phyloP scores from a whole-genome alignment of 2,113 vertebrate species.

The Carlito syrichta region DNA sequence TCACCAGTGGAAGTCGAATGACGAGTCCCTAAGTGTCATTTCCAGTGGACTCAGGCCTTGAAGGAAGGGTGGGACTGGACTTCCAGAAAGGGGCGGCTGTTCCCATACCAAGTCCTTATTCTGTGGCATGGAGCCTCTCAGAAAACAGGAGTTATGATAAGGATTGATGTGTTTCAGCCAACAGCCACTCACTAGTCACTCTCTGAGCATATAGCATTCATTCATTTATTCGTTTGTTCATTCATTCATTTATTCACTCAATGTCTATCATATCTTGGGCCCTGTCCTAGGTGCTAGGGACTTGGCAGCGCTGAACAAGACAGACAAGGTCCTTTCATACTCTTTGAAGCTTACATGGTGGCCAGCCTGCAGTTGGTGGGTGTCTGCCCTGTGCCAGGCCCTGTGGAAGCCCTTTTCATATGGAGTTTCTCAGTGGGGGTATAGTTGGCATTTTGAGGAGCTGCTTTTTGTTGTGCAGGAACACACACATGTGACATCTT shows the following conservation, averaged over 20 bases:
- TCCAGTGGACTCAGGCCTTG: background rate
- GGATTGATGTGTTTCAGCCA: background rate
- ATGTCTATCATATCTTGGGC: background rate
- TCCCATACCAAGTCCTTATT: background rate
- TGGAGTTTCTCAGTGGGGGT: background rate
- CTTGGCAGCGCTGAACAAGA: background rate
- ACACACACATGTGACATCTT: background rate
- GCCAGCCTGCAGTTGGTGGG: background rate
- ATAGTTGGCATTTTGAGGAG: background rate
- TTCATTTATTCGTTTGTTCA: background rate
- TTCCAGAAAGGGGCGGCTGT: background rate
- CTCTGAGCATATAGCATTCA: background rate
- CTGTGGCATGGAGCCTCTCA: background rate
- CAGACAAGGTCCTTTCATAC: background rate
- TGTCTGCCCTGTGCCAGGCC: background rate
- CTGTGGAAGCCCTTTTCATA: background rate
- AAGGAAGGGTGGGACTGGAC: background rate
- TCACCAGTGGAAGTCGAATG: background rate
- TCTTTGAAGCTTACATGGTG: accelerated
- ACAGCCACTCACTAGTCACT: background rate
- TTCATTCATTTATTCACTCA: background rate
- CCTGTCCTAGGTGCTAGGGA: background rate
- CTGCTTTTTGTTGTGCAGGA: background rate
- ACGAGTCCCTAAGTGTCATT: background rate
- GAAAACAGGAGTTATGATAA: background rate